Evolutionary conservation across 2,113 vertebrate species (phyloP).

Genomic region (Collichthys lucidus): DNA sequence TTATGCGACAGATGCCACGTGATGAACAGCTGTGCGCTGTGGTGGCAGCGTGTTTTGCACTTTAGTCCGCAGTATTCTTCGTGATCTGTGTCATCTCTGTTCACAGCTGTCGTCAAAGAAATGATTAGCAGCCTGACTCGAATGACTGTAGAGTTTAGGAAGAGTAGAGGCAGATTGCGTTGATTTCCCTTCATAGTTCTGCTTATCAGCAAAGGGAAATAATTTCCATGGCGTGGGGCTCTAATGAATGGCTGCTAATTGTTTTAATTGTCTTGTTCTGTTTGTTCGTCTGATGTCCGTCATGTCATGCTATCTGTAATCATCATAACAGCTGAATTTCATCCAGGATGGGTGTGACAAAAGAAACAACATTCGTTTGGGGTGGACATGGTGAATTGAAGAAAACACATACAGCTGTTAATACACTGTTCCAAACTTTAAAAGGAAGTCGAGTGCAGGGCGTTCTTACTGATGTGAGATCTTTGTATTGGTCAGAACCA

Average conservation of each 20-base stretch:
- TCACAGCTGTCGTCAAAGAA: conserved; percentile 59
- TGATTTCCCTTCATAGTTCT: conserved; percentile 19
- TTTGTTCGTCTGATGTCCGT: conserved; percentile 69
- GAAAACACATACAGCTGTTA: conserved; percentile 8
- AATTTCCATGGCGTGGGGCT: conserved; percentile 18
- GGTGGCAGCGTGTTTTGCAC: conserved; percentile 72
- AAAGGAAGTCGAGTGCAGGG: conserved; percentile 15
- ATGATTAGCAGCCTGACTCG: conserved; percentile 75
- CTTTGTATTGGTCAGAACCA: conserved; percentile 24
- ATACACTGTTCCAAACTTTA: not conserved
- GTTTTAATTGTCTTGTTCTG: conserved; percentile 82
- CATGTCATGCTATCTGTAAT: conserved; percentile 59
- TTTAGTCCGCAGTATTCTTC: conserved; percentile 46
- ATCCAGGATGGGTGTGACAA: conserved; percentile 65
- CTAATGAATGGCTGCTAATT: conserved; percentile 89
- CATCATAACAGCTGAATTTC: conserved; percentile 77
- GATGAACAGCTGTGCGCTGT: conserved; percentile 37
- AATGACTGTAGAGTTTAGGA: not conserved
- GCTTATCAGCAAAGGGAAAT: conserved; percentile 23
- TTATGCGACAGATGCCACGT: conserved; percentile 33
- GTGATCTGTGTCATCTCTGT: conserved; percentile 47
- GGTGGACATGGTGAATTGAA: conserved; percentile 43
- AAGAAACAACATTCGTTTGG: conserved; percentile 59
- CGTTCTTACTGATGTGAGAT: conserved; percentile 22
- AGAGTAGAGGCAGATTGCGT: conserved; percentile 11